These are phyloP conservation scores for Neosilurus hyrtlii DNA, from an alignment of 2,797 vertebrate genomes.

Conservation along the genomic window DNA sequence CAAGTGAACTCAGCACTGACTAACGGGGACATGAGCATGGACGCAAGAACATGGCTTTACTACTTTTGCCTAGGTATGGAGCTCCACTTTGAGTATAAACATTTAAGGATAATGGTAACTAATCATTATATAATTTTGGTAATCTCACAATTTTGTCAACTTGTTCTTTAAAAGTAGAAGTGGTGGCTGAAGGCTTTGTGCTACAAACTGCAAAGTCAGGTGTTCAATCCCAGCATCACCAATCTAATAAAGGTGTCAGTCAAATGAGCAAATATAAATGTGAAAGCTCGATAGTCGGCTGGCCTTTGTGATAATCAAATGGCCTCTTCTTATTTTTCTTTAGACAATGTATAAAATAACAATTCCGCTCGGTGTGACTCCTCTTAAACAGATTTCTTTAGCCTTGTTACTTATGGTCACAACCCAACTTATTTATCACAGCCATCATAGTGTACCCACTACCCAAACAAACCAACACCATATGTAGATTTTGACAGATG, in stretches of 20 bases:
- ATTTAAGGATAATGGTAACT: not conserved
- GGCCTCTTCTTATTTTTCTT: not conserved
- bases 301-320: conserved; percentile 1
- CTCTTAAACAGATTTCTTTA: not conserved
- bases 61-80: too few relatives aligned
- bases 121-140: not conserved
- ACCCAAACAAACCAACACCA: not conserved
- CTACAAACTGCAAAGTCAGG: not conserved
- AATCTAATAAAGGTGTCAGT: not conserved
- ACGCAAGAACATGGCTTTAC: too few relatives aligned
- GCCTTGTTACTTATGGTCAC: not conserved
- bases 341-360: not conserved
- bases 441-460: not conserved
- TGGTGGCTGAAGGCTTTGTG: not conserved
- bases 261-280: conserved; percentile 26
- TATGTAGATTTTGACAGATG: not conserved
- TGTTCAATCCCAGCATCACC: not conserved
- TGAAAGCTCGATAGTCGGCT: not conserved
- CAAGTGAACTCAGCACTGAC: too few relatives aligned
- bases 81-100: too few relatives aligned
- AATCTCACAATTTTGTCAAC: not conserved
- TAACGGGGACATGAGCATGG: too few relatives aligned
- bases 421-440: not conserved
- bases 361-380: not conserved
- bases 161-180: not conserved